Evolutionary conservation across 2,888 invertebrate species (phyloP).

Genomic region (Agrilus biguttatus): DNA sequence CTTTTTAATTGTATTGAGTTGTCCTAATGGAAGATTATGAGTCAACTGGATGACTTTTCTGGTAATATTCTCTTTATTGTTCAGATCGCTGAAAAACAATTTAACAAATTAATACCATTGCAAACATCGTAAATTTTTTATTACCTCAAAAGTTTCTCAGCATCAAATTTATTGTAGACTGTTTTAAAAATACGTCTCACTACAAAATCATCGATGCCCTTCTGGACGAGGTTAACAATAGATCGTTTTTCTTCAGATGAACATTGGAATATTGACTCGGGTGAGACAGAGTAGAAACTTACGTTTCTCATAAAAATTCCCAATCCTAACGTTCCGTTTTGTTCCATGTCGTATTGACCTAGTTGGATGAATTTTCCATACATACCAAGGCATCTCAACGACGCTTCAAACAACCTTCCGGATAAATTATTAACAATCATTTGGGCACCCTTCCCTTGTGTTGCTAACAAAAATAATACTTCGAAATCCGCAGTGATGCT

Average conservation of each 20-base stretch:
- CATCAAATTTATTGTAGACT: conserved; percentile 46
- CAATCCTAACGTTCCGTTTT: conserved; percentile 57
- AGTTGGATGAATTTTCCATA: conserved; percentile 69
- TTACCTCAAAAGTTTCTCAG: conserved; percentile 53
- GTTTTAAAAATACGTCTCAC: conserved; percentile 54
- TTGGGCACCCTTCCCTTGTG: conserved; percentile 79
- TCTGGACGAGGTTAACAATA: conserved; percentile 40
- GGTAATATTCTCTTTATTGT: conserved; percentile 19
- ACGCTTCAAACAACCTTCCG: conserved; percentile 71
- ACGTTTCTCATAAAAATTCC: conserved; percentile 59
- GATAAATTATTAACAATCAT: conserved; percentile 81
- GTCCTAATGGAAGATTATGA: conserved; percentile 20
- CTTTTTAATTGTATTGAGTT: conserved; percentile 22
- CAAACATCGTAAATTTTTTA: conserved; percentile 8
- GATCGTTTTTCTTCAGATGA: conserved; percentile 37
- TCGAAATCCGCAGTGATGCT: conserved; percentile 61
- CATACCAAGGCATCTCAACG: conserved; percentile 42
- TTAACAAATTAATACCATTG: neutral
- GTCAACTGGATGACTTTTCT: conserved; percentile 23
- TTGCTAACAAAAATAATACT: conserved; percentile 61
- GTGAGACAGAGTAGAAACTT: conserved; percentile 63
- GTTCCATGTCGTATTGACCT: conserved; percentile 66
- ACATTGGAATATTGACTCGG: conserved; percentile 50
- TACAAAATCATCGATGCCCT: conserved; percentile 47
- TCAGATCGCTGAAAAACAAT: conserved; percentile 15